A percentile compares a stretch with the other conserved stretches of the same genome.
phyloP scores from a whole-genome alignment of 2,888 invertebrate genomes.

The Drosophila glabriapex region DNA sequence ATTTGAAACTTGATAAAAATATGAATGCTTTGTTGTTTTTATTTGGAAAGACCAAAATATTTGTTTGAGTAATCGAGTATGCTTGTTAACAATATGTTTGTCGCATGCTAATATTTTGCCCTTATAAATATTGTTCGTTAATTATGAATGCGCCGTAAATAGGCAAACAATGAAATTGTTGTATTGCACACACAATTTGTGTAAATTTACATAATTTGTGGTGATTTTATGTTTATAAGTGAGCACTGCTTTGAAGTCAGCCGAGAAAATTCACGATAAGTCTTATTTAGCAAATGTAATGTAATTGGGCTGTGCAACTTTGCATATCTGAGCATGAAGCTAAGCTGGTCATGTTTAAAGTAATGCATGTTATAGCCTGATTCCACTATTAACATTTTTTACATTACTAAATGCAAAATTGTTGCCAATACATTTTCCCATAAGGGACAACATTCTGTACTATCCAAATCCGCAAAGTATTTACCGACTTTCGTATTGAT shows the following conservation, averaged over 20 bases:
- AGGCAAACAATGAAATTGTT: constrained; percentile 32
- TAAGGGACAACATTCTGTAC: not conserved
- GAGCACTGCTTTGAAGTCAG: not conserved
- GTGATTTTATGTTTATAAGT: not conserved
- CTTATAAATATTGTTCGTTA: constrained; percentile 20
- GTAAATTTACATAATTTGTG: constrained; percentile 29
- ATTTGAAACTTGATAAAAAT: not conserved
- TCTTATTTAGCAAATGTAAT: not conserved
- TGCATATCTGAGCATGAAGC: not conserved
- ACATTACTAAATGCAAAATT: not conserved
- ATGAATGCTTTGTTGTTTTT: not conserved
- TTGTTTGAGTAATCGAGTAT: constrained; percentile 1
- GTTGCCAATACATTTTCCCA: not conserved
- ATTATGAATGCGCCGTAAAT: constrained; percentile 28
- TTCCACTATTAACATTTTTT: not conserved
- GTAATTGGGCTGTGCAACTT: not conserved
- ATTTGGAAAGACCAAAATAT: not conserved
- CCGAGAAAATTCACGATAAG: not conserved
- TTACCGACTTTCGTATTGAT: not conserved
- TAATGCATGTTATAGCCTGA: not conserved
- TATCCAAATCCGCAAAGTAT: not conserved
- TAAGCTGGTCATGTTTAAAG: not conserved
- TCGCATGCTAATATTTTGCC: constrained; percentile 16
- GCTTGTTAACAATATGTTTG: constrained; percentile 12
- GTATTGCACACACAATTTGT: constrained; percentile 9